phyloP scores from a whole-genome alignment of 1,140 invertebrate genomes.

The Musca vetustissima region DNA sequence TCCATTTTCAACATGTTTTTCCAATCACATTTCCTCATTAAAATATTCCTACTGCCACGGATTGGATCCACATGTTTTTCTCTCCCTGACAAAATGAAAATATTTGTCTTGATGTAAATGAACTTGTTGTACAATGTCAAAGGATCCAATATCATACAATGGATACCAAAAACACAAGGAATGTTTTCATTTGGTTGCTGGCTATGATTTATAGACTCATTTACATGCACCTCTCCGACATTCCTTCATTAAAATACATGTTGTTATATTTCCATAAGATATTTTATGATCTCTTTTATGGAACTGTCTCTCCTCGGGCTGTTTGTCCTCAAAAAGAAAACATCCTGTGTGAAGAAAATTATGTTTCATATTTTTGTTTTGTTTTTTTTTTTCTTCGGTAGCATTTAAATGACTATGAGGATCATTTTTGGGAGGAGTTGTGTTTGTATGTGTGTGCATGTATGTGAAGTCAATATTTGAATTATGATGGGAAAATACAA shows the following conservation, averaged over 20 bases:
- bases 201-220: constrained; percentile 7
- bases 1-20: too few species aligned
- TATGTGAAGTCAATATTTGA: neutral
- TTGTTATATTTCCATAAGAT: neutral
- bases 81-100: too few species aligned
- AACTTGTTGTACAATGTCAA: too few species aligned
- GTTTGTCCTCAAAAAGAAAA: too few species aligned
- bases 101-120: too few species aligned
- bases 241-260: neutral
- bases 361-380: neutral
- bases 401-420: constrained; percentile 5
- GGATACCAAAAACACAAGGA: neutral
- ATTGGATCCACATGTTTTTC: too few species aligned
- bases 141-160: too few species aligned
- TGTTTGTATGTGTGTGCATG: neutral
- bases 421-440: neutral
- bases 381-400: neutral
- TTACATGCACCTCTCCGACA: neutral
- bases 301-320: too few species aligned
- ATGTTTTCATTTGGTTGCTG: neutral
- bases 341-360: too few species aligned
- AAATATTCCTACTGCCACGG: too few species aligned
- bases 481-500: constrained; percentile 15
- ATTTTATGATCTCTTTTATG: constrained; percentile 1
- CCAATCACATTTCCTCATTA: too few species aligned